Percentiles rank a stretch among this genome's conserved stretches.
phyloP scores from a whole-genome alignment of 2,113 vertebrate species.

The Amphilophus citrinellus region DNA sequence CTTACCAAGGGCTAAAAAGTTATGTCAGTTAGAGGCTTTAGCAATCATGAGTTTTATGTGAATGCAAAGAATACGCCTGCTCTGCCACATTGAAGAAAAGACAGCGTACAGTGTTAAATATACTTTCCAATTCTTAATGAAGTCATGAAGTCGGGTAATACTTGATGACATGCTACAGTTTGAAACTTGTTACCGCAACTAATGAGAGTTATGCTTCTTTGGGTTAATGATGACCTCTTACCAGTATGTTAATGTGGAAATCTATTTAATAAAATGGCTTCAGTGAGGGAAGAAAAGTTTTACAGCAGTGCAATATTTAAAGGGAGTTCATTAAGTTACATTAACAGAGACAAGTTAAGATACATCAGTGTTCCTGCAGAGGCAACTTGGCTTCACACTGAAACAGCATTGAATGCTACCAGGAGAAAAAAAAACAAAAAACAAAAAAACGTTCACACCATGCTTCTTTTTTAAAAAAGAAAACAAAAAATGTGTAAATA shows the following conservation, averaged over 20 bases:
- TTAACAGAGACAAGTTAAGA: constrained; percentile 22
- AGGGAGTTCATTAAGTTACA: constrained; percentile 51
- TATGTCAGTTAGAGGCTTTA: constrained; percentile 50
- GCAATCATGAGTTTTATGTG: constrained; percentile 8
- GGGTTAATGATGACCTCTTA: constrained; percentile 51
- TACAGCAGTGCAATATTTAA: constrained; percentile 25
- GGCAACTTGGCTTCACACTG: neutral
- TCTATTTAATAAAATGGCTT: constrained; percentile 50
- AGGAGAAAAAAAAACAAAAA: neutral
- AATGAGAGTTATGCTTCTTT: constrained; percentile 53
- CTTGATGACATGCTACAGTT: constrained; percentile 36
- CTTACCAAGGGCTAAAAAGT: constrained; percentile 17
- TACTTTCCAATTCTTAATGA: constrained; percentile 44
- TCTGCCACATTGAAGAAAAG: neutral
- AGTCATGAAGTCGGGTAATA: constrained; percentile 40
- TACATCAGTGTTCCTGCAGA: constrained; percentile 10
- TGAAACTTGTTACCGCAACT: constrained; percentile 34
- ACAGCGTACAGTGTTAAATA: neutral
- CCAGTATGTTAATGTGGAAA: constrained; percentile 42
- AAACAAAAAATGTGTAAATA: no score
- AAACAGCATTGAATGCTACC: neutral
- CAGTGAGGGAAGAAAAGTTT: constrained; percentile 17
- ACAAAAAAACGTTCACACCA: neutral
- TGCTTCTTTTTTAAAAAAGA: no score
- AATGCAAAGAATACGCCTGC: neutral